Evolutionary conservation across 2,888 invertebrate species (phyloP), one percentile per base, ranked within the genome.

Genomic region (Crioceris asparagi): DNA sequence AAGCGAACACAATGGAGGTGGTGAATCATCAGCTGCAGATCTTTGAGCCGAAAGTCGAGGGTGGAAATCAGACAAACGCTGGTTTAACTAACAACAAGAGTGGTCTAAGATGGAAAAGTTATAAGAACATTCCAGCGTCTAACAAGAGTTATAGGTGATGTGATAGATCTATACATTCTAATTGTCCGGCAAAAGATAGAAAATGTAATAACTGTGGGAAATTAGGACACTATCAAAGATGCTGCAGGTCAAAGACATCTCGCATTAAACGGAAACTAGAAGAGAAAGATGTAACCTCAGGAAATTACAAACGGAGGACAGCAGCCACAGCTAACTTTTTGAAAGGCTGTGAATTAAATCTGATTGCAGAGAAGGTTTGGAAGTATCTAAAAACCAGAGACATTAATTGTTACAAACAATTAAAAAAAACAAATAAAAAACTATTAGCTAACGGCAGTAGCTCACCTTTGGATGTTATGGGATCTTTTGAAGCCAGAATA

Each of bases 321-420:
- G 7, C 26, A 21, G 21, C 7, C 21, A 6, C 6, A n/a, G n/a
- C n/a, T n/a, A n/a, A n/a, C n/a, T n/a, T n/a, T n/a, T n/a, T n/a
- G n/a, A n/a, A n/a, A 1, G 53, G 51, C 2, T 39, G 46, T 14
- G 45, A 39, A 31, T 41, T 44, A 7, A 55, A 54, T 17, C 15
- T 52, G 4, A 32, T 52, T n/a, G 40, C 36, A 8, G 29, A 43
- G 5, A 30, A 29, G 17, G 44, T 48, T 1, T 54, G 48, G 48
- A 10, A 45, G 15, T 7, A 2, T n/a, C 29, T 41, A 14, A 47
- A 50, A 40, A 2, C 36, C 12, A 17, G 11, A 18, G 36, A 38
- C 11, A 36, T 43, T 12, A 27, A 14, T 17, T 39, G 41, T 4
- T 36, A 8, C 6, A 37, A 46, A 17, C 41, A 47, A 37, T 25